These are phyloP conservation scores for Cephus runcator DNA, from an alignment of 2,888 invertebrate species.

Conservation along the genomic window DNA sequence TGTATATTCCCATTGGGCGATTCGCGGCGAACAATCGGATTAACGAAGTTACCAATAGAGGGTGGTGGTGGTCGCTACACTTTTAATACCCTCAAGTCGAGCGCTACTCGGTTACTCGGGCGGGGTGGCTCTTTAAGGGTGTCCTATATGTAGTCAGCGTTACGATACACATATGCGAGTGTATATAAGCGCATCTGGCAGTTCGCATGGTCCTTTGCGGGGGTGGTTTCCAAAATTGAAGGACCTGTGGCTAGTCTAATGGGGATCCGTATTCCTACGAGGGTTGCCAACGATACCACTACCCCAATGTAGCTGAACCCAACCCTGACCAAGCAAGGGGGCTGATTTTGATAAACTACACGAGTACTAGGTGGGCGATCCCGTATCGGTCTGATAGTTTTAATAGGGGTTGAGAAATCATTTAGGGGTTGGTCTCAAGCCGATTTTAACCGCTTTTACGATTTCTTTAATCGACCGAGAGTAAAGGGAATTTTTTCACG, in stretches of 20 bases:
- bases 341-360: neutral
- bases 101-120: neutral
- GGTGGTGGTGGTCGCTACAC: conserved; percentile 3
- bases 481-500: neutral
- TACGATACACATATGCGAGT: neutral
- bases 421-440: neutral
- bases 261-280: neutral
- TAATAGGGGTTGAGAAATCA: neutral
- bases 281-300: neutral
- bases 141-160: neutral
- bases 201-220: neutral
- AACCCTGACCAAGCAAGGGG: neutral
- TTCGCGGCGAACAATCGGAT: conserved; percentile 51
- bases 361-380: neutral
- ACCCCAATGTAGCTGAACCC: neutral
- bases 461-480: neutral
- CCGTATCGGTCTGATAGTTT: neutral
- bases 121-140: conserved; percentile 7
- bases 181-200: neutral
- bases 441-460: neutral
- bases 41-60: conserved; percentile 47
- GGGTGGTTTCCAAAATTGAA: neutral
- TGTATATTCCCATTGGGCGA: conserved; percentile 47
- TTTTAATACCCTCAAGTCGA: conserved; percentile 12
- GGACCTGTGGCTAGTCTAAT: neutral